phyloP scores from a whole-genome alignment of 2,888 invertebrate species.

The Auanema freiburgensis region DNA sequence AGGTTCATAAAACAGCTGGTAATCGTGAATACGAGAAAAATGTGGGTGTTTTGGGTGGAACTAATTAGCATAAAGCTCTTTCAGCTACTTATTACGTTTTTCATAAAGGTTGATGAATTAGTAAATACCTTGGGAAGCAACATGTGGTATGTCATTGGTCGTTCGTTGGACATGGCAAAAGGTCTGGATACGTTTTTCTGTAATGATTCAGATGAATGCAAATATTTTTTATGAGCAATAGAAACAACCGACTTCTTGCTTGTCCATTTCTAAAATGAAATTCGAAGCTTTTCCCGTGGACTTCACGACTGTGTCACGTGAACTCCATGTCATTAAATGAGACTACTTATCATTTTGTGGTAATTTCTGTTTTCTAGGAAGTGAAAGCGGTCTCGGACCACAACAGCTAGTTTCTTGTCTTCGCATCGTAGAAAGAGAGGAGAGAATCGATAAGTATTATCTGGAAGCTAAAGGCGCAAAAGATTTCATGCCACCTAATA shows the following conservation, averaged over 20 bases:
- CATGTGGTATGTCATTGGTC: constrained; percentile 81
- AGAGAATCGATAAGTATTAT: constrained; percentile 85
- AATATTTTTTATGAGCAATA: too few species aligned
- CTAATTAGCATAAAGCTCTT: constrained; percentile 17
- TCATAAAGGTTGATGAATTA: constrained; percentile 88
- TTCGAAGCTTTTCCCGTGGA: too few species aligned
- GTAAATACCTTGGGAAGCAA: constrained; percentile 73
- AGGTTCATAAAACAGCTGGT: constrained; percentile 81
- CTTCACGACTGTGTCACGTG: too few species aligned
- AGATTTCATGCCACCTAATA: constrained; percentile 88
- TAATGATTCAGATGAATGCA: too few species aligned
- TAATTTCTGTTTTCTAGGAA: constrained; percentile 22
- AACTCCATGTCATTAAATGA: too few species aligned
- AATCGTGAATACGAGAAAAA: constrained; percentile 55
- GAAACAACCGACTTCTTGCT: too few species aligned
- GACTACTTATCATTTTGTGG: too few species aligned
- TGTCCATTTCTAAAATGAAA: too few species aligned
- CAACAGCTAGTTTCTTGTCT: constrained; percentile 84
- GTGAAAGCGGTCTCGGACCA: constrained; percentile 72
- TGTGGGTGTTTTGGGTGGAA: constrained; percentile 28
- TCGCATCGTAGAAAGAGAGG: constrained; percentile 93
- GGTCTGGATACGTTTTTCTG: constrained; percentile 3
- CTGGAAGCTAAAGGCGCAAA: constrained; percentile 75
- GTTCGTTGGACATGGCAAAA: constrained; percentile 85
- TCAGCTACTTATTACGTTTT: constrained; percentile 86